Conservation (phyloP, 1,140 invertebrate species). For the Dendrolimus kikuchii region DNA sequence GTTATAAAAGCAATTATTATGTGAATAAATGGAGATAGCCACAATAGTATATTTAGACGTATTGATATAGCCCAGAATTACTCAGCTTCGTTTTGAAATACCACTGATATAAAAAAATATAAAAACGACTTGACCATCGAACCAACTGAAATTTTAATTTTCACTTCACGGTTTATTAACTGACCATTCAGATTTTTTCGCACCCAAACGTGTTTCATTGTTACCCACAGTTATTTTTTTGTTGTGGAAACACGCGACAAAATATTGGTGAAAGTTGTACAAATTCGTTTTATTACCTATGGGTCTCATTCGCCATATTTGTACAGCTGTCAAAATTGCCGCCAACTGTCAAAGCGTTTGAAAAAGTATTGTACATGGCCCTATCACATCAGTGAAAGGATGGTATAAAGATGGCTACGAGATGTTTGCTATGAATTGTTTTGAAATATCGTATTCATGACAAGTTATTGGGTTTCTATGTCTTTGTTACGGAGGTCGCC, state of each 20-base stretch:
- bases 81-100: too few species aligned
- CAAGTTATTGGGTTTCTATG: slow-evolving; percentile 14
- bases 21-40: too few species aligned
- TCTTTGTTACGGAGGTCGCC: slow-evolving; percentile 17
- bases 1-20: too few species aligned
- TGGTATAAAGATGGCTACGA: too few species aligned
- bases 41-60: too few species aligned
- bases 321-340: slow-evolving; percentile 25
- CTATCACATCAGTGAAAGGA: slow-evolving; percentile 18
- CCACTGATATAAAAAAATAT: background rate
- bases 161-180: slow-evolving; percentile 35
- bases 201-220: slow-evolving; percentile 27
- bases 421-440: too few species aligned
- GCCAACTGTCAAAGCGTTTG: slow-evolving; percentile 2
- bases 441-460: background rate
- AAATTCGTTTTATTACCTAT: slow-evolving; percentile 18
- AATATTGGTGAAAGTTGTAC: slow-evolving; percentile 27
- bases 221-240: slow-evolving; percentile 15
- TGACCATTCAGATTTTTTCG: slow-evolving; percentile 24
- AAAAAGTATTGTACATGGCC: too few species aligned
- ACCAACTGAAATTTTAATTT: slow-evolving; percentile 21
- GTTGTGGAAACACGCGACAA: slow-evolving; percentile 14
- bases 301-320: slow-evolving; percentile 12
- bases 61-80: too few species aligned
- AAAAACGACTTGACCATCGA: slow-evolving; percentile 1